A percentile compares a stretch with the other conserved stretches of the same genome.
Conservation (phyloP, 2,797 vertebrate genomes). For the Cuculus canorus region DNA sequence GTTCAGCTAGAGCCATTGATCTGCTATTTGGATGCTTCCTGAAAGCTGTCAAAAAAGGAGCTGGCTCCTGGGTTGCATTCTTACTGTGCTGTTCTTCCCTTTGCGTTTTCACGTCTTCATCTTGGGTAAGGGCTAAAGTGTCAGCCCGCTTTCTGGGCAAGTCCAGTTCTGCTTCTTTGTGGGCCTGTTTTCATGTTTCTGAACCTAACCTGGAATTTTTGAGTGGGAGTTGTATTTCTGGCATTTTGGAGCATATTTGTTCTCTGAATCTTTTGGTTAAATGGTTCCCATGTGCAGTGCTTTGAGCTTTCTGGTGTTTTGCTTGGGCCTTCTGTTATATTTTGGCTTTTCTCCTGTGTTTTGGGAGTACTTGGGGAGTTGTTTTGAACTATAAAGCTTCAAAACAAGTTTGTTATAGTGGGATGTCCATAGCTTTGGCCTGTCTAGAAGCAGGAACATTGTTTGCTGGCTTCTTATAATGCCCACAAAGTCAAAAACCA, state of each 20-base stretch:
- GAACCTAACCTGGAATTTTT: background rate
- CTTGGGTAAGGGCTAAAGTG: background rate
- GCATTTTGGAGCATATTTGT: background rate
- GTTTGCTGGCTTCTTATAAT: background rate
- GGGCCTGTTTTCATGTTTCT: background rate
- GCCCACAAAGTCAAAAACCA: background rate
- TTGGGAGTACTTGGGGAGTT: background rate
- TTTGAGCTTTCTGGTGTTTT: background rate
- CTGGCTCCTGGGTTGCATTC: rapidly evolving
- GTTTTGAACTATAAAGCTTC: background rate
- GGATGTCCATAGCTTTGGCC: background rate
- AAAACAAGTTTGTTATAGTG: background rate
- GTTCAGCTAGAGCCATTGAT: background rate
- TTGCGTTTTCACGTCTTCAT: background rate
- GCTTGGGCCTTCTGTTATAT: background rate
- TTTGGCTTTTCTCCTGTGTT: background rate
- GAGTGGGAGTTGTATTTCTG: background rate
- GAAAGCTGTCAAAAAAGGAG: background rate
- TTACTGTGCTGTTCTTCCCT: background rate
- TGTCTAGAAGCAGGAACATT: background rate
- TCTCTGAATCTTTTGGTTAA: background rate
- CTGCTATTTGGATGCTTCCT: background rate
- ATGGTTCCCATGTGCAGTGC: background rate
- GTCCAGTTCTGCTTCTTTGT: background rate
- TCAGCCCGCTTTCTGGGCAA: background rate